phyloP scores from a whole-genome alignment of 2,113 vertebrate species.

The Lichenostomus cassidix region DNA sequence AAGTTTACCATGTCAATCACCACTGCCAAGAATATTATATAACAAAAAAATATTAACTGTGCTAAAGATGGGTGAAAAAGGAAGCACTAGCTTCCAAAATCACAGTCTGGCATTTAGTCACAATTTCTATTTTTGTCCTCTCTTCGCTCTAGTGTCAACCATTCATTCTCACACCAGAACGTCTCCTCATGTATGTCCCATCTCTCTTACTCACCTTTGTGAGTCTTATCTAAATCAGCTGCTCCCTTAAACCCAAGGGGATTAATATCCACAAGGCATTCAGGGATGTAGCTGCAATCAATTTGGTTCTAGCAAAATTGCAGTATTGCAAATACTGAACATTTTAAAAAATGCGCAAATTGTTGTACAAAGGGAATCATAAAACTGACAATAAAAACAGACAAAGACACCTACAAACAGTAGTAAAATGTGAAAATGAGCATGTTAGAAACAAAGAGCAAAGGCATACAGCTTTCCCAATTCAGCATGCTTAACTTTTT shows the following conservation, averaged over 20 bases:
- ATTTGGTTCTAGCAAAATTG: background rate
- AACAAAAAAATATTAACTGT: background rate
- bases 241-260: background rate
- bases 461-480: background rate
- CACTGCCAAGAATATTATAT: background rate
- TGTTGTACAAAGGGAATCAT: background rate
- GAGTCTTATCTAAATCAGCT: background rate
- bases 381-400: background rate
- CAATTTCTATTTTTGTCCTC: background rate
- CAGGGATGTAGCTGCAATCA: background rate
- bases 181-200: background rate
- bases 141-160: background rate
- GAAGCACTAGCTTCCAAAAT: background rate
- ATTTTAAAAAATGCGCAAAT: background rate
- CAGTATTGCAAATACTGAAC: background rate
- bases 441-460: background rate
- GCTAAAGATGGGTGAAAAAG: background rate
- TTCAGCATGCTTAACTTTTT: background rate
- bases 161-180: background rate
- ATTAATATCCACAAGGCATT: background rate
- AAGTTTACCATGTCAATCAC: background rate
- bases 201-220: background rate
- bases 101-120: background rate
- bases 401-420: fast-evolving
- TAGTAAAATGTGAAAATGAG: background rate